Conservation (phyloP, 2,113 vertebrate genomes). For the Passer montanus region DNA sequence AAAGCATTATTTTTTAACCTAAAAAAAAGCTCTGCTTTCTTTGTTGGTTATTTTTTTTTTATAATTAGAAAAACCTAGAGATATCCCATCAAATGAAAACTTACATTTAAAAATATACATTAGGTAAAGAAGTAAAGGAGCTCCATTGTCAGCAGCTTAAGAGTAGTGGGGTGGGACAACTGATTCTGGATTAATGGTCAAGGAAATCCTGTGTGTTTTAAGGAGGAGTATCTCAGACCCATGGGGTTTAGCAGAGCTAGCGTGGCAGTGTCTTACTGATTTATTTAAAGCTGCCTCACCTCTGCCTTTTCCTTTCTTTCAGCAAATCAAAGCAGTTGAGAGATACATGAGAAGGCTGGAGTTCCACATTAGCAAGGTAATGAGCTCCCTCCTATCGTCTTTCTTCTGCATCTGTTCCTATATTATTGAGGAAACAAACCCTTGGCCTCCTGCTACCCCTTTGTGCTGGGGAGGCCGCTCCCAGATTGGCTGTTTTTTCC, state of each 20-base stretch:
- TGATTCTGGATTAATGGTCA: neutral
- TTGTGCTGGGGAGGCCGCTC: neutral
- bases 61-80: neutral
- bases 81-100: neutral
- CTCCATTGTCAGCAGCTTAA: neutral
- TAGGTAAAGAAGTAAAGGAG: neutral
- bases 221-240: neutral
- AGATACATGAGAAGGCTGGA: conserved; percentile 95
- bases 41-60: neutral
- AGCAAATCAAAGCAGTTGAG: conserved; percentile 98
- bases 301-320: conserved; percentile 58
- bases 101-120: neutral
- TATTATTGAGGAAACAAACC: conserved; percentile 5
- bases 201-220: neutral
- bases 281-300: neutral
- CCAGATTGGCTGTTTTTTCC: neutral
- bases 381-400: neutral
- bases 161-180: neutral
- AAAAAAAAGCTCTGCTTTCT: neutral
- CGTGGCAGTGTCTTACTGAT: neutral
- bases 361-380: conserved; percentile 99
- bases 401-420: neutral
- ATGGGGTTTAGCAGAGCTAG: neutral
- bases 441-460: neutral
- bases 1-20: neutral